Evolutionary conservation across 2,888 invertebrate genomes (phyloP), one percentile per base, ranked within the genome.

Genomic region (Bembecia ichneumoniformis): DNA sequence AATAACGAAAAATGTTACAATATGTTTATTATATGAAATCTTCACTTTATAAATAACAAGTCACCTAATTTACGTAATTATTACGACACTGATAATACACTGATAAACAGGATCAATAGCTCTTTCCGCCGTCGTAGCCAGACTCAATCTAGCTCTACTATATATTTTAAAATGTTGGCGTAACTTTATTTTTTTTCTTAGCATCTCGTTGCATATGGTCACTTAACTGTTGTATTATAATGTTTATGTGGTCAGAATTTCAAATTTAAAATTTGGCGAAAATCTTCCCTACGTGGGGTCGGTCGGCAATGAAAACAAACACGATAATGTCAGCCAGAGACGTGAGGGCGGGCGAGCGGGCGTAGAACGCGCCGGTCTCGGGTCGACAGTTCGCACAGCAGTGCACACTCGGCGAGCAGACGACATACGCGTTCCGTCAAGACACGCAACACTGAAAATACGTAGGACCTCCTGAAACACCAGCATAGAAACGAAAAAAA

Each of bases 341-440:
- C 59, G 66, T 62, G 72, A 63, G 58, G 59, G 54, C 55, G 59
- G 69, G 68, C 71, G 79, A 74, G 74, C 56, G 62, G 58, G 62
- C 56, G 66, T 66, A 64, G 66, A 60, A 64, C 63, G 64, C 60
- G 65, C 62, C 43, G 53, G 49, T 44, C 9, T 57, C 56, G 60
- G 59, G 50, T 55, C 62, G 28, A 28, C 28, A 28, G 9, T 28
- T 28, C 28, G 9, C 7, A 28, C 66, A 74, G 57, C 84, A 86
- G 86, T 84, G 60, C 70, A 77, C 75, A 71, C 65, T 73, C 71
- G 71, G 66, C 80, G 52, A 60, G 62, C 77, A 74, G 73, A 54
- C 66, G 66, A 64, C 57, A 56, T 72, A 74, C 82, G 74, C 82
- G 81, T 73, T 63, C 58, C 59, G 57, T 54, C 53, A 54, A 58